These are phyloP conservation scores for Microdon myrmicae DNA, from an alignment of 2,888 invertebrate species.

Conservation along the genomic window DNA sequence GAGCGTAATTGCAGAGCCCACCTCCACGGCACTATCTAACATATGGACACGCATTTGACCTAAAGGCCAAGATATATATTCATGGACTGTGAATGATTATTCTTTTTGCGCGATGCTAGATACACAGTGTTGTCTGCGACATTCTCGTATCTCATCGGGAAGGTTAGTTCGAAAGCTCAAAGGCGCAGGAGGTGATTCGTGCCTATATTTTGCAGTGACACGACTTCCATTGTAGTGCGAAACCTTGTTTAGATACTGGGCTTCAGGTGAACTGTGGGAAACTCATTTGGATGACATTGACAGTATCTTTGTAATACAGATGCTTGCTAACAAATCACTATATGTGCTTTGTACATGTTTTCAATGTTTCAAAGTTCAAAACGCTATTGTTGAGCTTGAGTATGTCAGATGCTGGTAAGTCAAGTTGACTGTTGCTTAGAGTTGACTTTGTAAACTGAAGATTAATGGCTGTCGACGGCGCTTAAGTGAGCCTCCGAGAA, in stretches of 20 bases:
- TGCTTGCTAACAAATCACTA: constrained; percentile 23
- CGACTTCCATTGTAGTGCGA: constrained; percentile 42
- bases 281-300: constrained; percentile 47
- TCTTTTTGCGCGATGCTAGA: constrained; percentile 14
- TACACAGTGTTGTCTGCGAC: constrained; percentile 12
- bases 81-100: constrained; percentile 30
- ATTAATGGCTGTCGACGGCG: constrained; percentile 34
- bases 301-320: constrained; percentile 39
- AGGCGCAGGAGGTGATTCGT: constrained; percentile 37
- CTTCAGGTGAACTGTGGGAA: constrained; percentile 32
- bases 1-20: constrained; percentile 33
- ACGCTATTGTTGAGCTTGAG: constrained; percentile 30
- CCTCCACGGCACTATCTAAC: constrained; percentile 38
- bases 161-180: constrained; percentile 26
- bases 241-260: constrained; percentile 16
- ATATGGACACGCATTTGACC: constrained; percentile 43
- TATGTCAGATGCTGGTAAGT: constrained; percentile 6
- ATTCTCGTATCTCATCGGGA: constrained; percentile 25
- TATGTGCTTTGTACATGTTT: constrained; percentile 10
- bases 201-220: constrained; percentile 26
- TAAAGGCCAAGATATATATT: constrained; percentile 43
- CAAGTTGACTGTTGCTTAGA: constrained; percentile 26
- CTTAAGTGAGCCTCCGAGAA: constrained; percentile 15
- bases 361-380: constrained; percentile 39
- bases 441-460: constrained; percentile 34